Evolutionary conservation across 2,113 vertebrate genomes (phyloP), one percentile per base, ranked within the genome.

Genomic region (Donacobius atricapilla): DNA sequence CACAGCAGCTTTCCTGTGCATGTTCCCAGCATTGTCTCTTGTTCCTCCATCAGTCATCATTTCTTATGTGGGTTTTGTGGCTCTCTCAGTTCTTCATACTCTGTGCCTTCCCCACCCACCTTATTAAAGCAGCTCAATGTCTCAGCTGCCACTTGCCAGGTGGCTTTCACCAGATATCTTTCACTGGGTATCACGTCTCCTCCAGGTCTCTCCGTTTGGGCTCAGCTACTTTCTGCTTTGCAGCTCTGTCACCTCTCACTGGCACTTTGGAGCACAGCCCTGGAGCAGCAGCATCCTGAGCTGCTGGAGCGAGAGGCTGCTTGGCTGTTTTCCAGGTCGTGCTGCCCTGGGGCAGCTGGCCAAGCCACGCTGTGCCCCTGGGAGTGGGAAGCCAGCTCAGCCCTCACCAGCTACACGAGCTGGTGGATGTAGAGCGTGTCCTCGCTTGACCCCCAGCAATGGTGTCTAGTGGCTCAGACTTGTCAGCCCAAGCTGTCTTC

Each of bases 331-430:
- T 28, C 37, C 81, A 17, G 10, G 3, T 72, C 61, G 69, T 15
- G 45, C 58, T 70, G 83, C n/a, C 58, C 18, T 4, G 33, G 45
- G 33, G 21, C 80, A 61, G 53, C n/a, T 2, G 1, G 39, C 81
- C 6, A 3, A 83, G 65, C 28, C 13, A 3, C 0, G 0, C 51
- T 18, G 33, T 63, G 64, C 76, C 51, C 10, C 60, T 2, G 17
- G 40, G 37, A 84, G 40, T 0, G 1, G 53, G 40, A 31, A 68
- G 83, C 69, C 65, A 53, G 69, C 64, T 70, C 94, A 44, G 33
- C 24, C n/a, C 66, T 68, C 73, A 22, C 40, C 58, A 28, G 76
- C 48, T 47, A 13, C 6, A 1, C 1, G 3, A 48, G 28, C 57
- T 50, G 35, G 53, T 15, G 33, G 45, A 60, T 24, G 57, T 27